Evolutionary conservation across 2,113 vertebrate genomes (phyloP).

Genomic region (Bucco capensis): DNA sequence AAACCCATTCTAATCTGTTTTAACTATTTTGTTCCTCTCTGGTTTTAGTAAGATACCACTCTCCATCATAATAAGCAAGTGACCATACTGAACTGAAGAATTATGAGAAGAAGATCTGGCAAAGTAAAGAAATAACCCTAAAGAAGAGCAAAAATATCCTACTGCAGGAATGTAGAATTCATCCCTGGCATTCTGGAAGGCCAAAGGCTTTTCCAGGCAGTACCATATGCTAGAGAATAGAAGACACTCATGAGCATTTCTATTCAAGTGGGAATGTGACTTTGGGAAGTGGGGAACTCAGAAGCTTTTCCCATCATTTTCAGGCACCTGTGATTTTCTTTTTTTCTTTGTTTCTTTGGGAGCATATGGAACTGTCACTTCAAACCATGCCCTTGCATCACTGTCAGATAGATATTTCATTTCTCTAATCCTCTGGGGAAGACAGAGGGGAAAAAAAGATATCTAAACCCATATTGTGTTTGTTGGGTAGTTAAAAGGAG

Average conservation of each 20-base stretch:
- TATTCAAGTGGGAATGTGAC: neutral
- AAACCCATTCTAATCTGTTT: neutral
- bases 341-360: neutral
- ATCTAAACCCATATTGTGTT: neutral
- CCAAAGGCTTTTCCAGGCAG: neutral
- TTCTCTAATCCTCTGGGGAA: neutral
- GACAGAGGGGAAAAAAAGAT: slow-evolving; percentile 20
- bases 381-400: neutral
- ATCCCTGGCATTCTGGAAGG: neutral
- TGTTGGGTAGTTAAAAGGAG: neutral
- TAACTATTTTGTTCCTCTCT: neutral
- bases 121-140: neutral
- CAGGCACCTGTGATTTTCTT: neutral
- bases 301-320: neutral
- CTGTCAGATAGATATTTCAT: neutral
- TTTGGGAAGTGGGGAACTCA: slow-evolving; percentile 2
- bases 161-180: neutral
- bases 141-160: neutral
- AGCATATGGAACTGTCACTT: slow-evolving; percentile 5
- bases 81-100: neutral
- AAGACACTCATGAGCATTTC: neutral
- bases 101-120: neutral
- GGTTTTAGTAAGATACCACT: neutral
- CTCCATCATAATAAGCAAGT: neutral
- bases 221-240: neutral